Evolutionary conservation across 1,140 invertebrate genomes (phyloP), one percentile per base, ranked within the genome.

Genomic region (Drosophila gunungcola): DNA sequence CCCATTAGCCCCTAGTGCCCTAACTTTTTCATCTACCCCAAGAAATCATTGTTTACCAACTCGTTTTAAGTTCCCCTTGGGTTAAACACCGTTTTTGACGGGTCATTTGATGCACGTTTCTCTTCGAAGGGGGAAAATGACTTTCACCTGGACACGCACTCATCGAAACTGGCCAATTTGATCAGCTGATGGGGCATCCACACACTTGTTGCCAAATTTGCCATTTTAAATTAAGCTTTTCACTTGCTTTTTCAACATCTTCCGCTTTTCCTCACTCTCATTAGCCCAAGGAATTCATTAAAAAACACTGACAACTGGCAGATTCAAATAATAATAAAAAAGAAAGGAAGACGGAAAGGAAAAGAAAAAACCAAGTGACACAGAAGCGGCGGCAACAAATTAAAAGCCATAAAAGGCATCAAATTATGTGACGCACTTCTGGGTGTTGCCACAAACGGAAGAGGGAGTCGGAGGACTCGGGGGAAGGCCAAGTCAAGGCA

Each of bases 361-460:
- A 56, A 38, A 51, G 16, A 21, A 82, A 56, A 38, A 55, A 61
- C 53, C 69, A 61, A 73, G 34, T 29, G 60, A 54, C 62, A 57
- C 54, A 65, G 52, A 58, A 57, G 75, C 74, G 69, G 62, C 73
- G 54, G 62, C 84, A 86, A 86, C 84, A 86, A 86, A 86, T 88
- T 88, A 86, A 86, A 89, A 80, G 72, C 83, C 83, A 86, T 86
- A 83, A 86, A 86, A 88, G 84, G 63, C 83, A 86, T 86, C 79
- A 86, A 86, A 86, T 86, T 89, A 86, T 88, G 83, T 88, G 83
- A 76, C 83, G 79, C 84, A 76, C 67, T 64, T 41, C 56, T 86
- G 75, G 80, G 62, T 77, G 67, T 77, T 81, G 78, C 51, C 64
- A 67, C 64, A 52, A 68, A 49, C 21, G 64, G 13, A 64, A 62